Conservation (phyloP, 2,888 invertebrate species). For the Brachylomia viminalis region DNA sequence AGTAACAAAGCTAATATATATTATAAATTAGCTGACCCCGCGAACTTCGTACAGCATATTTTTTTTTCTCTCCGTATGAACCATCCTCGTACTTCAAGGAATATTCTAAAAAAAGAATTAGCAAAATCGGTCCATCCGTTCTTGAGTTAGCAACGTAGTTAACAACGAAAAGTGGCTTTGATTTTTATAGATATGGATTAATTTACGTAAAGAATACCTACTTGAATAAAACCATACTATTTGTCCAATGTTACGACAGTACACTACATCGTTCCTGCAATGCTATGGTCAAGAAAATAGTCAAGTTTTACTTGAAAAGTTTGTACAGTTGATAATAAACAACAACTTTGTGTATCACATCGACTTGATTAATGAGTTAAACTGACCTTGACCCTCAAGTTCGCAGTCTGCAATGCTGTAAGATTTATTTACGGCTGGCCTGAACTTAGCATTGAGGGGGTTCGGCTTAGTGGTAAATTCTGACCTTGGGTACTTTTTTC, state of each 20-base stretch:
- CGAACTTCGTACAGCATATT: too few relatives aligned
- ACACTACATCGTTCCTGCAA: neutral
- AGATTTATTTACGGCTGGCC: constrained; percentile 30
- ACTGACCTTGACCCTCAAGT: constrained; percentile 39
- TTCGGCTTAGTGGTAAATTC: constrained; percentile 7
- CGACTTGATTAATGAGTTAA: constrained; percentile 54
- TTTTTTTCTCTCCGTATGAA: too few relatives aligned
- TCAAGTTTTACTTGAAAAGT: constrained; percentile 12
- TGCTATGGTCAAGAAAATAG: constrained; percentile 15
- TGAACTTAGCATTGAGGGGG: constrained; percentile 13
- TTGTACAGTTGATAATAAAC: constrained; percentile 44
- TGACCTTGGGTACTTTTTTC: constrained; percentile 28
- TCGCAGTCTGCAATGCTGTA: constrained; percentile 46
- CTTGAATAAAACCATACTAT: neutral
- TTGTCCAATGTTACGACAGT: neutral
- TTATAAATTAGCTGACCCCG: too few relatives aligned
- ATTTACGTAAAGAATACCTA: too few relatives aligned
- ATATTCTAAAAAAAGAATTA: too few relatives aligned
- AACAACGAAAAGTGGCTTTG: too few relatives aligned
- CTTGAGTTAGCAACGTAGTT: too few relatives aligned
- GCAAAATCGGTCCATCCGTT: too few relatives aligned
- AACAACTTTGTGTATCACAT: constrained; percentile 26
- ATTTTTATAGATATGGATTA: too few relatives aligned
- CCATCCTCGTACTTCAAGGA: too few relatives aligned
- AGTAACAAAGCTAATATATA: neutral